Conservation (phyloP, 1,140 invertebrate genomes). For the Sinella curviseta region DNA sequence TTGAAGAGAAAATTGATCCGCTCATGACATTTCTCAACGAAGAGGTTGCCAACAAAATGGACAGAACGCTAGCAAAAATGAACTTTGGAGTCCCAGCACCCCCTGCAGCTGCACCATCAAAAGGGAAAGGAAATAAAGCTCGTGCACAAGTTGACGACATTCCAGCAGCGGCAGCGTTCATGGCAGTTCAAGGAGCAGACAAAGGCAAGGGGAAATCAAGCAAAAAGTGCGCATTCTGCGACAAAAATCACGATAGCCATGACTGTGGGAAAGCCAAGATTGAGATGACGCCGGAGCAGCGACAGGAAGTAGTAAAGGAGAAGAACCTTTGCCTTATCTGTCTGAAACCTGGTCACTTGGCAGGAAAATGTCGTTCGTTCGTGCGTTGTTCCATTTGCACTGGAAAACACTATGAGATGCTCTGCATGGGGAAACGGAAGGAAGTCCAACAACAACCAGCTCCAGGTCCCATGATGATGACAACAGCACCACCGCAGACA, state of each 20-base stretch:
- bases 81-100: not conserved
- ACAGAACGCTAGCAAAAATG: not conserved
- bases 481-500: no score
- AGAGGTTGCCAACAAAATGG: conserved; percentile 35
- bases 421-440: not conserved
- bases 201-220: not conserved
- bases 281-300: not conserved
- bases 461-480: not conserved
- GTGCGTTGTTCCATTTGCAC: not conserved
- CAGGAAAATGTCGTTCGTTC: not conserved
- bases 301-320: not conserved
- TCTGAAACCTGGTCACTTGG: not conserved
- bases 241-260: not conserved
- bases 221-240: not conserved
- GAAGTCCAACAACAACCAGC: not conserved
- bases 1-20: not conserved
- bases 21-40: not conserved
- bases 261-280: not conserved
- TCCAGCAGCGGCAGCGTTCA: not conserved
- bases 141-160: not conserved
- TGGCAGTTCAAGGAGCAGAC: not conserved
- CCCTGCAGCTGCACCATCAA: not conserved
- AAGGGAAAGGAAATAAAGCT: not conserved
- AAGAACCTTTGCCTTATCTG: not conserved
- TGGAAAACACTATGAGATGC: not conserved